Evolutionary conservation across 2,113 vertebrate species (phyloP), one percentile per base, ranked within the genome.

Genomic region (Cryptotis parvus): DNA sequence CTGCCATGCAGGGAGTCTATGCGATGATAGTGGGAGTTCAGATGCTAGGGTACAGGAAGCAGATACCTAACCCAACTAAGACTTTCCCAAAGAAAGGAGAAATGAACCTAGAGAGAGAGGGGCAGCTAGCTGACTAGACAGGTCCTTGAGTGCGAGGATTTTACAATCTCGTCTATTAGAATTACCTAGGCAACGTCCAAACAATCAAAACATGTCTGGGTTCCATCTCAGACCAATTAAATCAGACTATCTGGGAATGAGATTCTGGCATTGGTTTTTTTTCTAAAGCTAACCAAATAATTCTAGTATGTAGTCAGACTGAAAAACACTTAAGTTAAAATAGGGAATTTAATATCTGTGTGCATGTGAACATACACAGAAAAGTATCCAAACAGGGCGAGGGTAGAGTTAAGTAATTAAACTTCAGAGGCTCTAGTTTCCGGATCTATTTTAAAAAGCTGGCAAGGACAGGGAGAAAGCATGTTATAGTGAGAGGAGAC

Each of bases 11-110:
- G 55, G 35, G 69, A 84, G 70, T 91, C 81, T 92, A 70, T 49
- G 45, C 72, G 89, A 26, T 80, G 76, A 65, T n/a, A 77, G 89
- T 83, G 68, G 27, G 74, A 58, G 41, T 58, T 74, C 49, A 87
- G 61, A 79, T 68, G 33, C 68, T 74, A 79, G 66, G 66, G 90
- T 94, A 94, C 37, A 83, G 88, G 92, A 94, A 91, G 61, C 80
- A 92, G n/a, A 49, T 35, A 84, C 33, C 70, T 65, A 79, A 92
- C 72, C 29, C 74, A 92, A 68, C 70, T 58, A 92, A 94, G 68
- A 74, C 33, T 68, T 1, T 66, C 1, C 15, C 41, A 70, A 27
- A 69, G 43, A 29, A n/a, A 81, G 18, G 39, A 80, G 31, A 93
- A 85, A 80, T 37, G n/a, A 80, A 92, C 9, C 52, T 58, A 81